Conservation (phyloP, 2,113 vertebrate species). For the Tylochromis polylepis region DNA sequence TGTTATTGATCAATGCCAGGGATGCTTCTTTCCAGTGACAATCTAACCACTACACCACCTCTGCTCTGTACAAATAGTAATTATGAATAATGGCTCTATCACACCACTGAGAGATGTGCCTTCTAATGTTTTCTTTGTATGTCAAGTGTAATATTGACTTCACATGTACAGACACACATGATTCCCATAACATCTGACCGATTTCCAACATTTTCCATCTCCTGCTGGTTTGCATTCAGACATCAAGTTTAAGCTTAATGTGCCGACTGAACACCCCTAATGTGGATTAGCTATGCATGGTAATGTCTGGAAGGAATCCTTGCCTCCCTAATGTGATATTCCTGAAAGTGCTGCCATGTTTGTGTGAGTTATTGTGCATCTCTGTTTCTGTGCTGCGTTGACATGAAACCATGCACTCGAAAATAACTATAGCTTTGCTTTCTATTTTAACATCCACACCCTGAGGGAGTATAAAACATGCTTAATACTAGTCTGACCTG, state of each 20-base stretch:
- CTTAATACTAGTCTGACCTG: conserved; percentile 5
- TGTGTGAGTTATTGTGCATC: neutral
- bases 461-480: neutral
- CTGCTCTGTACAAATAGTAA: neutral
- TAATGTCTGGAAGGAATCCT: conserved; percentile 27
- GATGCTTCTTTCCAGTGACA: neutral
- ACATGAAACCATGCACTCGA: neutral
- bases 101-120: neutral
- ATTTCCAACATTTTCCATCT: conserved; percentile 20
- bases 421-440: neutral
- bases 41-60: neutral
- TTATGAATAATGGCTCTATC: neutral
- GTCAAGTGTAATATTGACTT: neutral
- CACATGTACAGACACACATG: neutral
- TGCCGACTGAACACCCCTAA: conserved; percentile 40
- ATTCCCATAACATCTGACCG: conserved; percentile 25
- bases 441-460: neutral
- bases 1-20: neutral
- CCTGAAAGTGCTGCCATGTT: conserved; percentile 24
- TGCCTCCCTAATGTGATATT: conserved; percentile 14
- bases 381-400: neutral
- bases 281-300: conserved; percentile 53
- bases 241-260: conserved; percentile 32
- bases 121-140: neutral
- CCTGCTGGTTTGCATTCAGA: conserved; percentile 30